Evolutionary conservation across 92 coral and sea anemone genomes (phyloP).

Genomic region (Pocillopora grandis): DNA sequence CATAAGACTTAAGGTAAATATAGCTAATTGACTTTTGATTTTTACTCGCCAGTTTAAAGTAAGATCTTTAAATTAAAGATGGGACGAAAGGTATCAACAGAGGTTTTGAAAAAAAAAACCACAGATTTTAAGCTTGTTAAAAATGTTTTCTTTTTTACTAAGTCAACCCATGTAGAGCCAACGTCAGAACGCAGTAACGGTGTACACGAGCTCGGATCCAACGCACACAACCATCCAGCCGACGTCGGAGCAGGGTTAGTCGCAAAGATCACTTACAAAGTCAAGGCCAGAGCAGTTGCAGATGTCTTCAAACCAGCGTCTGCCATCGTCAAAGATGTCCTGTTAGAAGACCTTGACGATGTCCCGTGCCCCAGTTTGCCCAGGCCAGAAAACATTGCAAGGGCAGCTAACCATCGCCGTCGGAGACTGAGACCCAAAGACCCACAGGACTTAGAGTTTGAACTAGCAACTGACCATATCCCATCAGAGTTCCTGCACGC

Average conservation of each 20-base stretch:
- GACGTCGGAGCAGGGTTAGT: slow-evolving; percentile 16
- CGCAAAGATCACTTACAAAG: not conserved
- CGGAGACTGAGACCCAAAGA: slow-evolving; percentile 24
- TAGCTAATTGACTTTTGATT: not conserved
- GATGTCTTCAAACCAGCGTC: slow-evolving; percentile 36
- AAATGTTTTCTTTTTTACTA: not conserved
- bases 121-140: too few relatives aligned
- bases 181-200: not conserved
- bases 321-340: slow-evolving; percentile 17
- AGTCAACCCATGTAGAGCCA: slow-evolving; percentile 3
- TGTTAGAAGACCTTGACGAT: slow-evolving; percentile 14
- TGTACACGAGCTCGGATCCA: slow-evolving; percentile 2
- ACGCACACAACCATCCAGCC: slow-evolving; percentile 15
- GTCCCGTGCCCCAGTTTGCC: not conserved
- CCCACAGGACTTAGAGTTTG: slow-evolving; percentile 19
- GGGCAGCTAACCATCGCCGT: slow-evolving; percentile 21
- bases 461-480: not conserved
- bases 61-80: not conserved
- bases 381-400: too few relatives aligned
- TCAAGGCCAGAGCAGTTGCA: slow-evolving; percentile 19
- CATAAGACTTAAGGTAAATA: slow-evolving; percentile 4
- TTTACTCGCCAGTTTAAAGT: not conserved
- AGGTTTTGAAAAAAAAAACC: too few relatives aligned
- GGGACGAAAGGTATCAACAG: too few relatives aligned
- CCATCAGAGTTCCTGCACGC: slow-evolving; percentile 27